A percentile compares a stretch with the other conserved stretches of the same genome.
These are phyloP conservation scores for Microchrysa polita DNA, from an alignment of 2,888 invertebrate genomes.

Conservation along the genomic window DNA sequence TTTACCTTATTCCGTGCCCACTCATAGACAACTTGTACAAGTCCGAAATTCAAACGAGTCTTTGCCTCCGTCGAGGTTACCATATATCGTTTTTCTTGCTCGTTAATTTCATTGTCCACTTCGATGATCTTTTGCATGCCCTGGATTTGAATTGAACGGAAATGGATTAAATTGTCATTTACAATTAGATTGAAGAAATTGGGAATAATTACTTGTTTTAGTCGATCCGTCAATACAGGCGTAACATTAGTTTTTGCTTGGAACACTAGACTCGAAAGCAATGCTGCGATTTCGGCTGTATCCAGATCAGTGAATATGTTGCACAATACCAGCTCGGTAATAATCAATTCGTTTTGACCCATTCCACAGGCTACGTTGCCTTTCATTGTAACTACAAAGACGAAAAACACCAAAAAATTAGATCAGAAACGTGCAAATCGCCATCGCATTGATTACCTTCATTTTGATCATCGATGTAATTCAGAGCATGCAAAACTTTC, in stretches of 20 bases:
- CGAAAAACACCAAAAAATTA: not conserved
- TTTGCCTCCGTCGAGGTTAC: constrained; percentile 63
- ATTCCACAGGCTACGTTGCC: constrained; percentile 89
- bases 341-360: constrained; percentile 87
- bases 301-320: constrained; percentile 87
- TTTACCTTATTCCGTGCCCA: constrained; percentile 90
- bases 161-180: not conserved
- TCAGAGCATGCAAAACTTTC: constrained; percentile 77
- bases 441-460: constrained; percentile 66
- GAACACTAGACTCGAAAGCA: constrained; percentile 92
- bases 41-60: constrained; percentile 83
- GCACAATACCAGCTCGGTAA: constrained; percentile 92
- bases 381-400: constrained; percentile 73
- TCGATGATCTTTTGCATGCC: constrained; percentile 76
- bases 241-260: constrained; percentile 78
- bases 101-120: constrained; percentile 74
- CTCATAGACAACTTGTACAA: constrained; percentile 94
- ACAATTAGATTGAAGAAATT: constrained; percentile 19
- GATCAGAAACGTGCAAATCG: not conserved
- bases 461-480: constrained; percentile 76
- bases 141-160: constrained; percentile 64
- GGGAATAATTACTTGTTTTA: constrained; percentile 66
- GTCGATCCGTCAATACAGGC: constrained; percentile 69
- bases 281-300: constrained; percentile 92
- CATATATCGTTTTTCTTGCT: constrained; percentile 68